These are phyloP conservation scores for Ctenopoma kingsleyae DNA, from an alignment of 2,797 vertebrate genomes.

Conservation along the genomic window DNA sequence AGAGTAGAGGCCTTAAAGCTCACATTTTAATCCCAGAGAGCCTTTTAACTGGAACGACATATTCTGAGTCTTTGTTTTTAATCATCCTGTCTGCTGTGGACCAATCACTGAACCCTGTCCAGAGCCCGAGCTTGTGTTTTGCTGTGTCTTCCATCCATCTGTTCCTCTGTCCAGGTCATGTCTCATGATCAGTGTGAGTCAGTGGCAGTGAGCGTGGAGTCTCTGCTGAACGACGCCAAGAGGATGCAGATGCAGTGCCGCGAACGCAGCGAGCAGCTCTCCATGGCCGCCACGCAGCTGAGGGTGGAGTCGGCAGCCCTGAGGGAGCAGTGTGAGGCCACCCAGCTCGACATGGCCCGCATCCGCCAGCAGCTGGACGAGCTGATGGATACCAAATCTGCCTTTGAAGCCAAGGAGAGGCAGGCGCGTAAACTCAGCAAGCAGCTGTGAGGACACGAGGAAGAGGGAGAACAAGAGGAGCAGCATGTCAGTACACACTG, in stretches of 20 bases:
- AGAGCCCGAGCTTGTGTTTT: not conserved
- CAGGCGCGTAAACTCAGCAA: conserved; percentile 86
- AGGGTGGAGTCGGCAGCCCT: conserved; percentile 74
- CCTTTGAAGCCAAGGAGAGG: conserved; percentile 84
- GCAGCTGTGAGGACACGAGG: conserved; percentile 74
- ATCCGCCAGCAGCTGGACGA: conserved; percentile 79
- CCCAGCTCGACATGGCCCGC: conserved; percentile 80
- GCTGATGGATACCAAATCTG: conserved; percentile 81
- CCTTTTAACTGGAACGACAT: not conserved
- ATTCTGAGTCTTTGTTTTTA: not conserved
- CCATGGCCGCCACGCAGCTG: conserved; percentile 70
- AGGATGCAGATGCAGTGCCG: conserved; percentile 78
- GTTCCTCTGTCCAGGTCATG: conserved; percentile 65
- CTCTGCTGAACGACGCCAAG: conserved; percentile 77
- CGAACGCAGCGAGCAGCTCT: conserved; percentile 74
- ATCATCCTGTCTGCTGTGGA: not conserved
- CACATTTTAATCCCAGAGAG: conserved; percentile 4
- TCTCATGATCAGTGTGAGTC: conserved; percentile 79
- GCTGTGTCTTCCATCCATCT: conserved; percentile 27
- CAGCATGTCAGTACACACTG: not conserved
- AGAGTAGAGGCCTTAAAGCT: conserved; percentile 21
- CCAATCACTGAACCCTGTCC: not conserved
- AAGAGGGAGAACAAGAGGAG: not conserved
- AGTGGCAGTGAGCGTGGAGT: conserved; percentile 81
- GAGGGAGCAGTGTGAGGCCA: conserved; percentile 72